Conservation (phyloP, 2,797 vertebrate species). For the Tokudaia tokunoshimensis region DNA sequence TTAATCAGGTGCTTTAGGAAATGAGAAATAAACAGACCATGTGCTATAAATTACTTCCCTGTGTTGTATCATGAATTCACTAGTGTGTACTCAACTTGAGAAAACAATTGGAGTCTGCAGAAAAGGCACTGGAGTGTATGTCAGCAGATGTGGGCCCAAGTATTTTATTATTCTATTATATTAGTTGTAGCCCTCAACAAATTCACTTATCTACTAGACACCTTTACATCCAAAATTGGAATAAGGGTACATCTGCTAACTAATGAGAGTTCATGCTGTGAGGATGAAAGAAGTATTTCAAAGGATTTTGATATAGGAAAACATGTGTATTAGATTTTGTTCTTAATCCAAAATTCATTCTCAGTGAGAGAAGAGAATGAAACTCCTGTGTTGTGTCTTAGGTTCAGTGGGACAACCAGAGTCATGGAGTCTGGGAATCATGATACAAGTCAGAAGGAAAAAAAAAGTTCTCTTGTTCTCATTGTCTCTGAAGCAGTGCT, state of each 20-base stretch:
- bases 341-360: conserved; percentile 46
- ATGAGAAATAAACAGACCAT: conserved; percentile 14
- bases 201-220: conserved; percentile 5
- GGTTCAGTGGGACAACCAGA: background rate
- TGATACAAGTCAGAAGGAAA: background rate
- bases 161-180: background rate
- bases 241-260: background rate
- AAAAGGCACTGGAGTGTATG: background rate
- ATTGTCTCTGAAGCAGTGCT: background rate
- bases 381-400: background rate
- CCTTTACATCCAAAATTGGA: background rate
- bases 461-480: background rate
- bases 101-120: background rate
- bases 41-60: conserved; percentile 24
- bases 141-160: background rate
- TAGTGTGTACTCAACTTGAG: background rate
- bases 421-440: background rate
- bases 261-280: background rate
- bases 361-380: background rate
- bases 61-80: background rate
- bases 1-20: conserved; percentile 43
- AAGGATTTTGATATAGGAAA: background rate
- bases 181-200: background rate
- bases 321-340: background rate
- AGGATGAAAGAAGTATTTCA: conserved; percentile 3